These are phyloP conservation scores for Arrhopalites spinosus DNA, from an alignment of 2,888 invertebrate genomes.

Conservation along the genomic window DNA sequence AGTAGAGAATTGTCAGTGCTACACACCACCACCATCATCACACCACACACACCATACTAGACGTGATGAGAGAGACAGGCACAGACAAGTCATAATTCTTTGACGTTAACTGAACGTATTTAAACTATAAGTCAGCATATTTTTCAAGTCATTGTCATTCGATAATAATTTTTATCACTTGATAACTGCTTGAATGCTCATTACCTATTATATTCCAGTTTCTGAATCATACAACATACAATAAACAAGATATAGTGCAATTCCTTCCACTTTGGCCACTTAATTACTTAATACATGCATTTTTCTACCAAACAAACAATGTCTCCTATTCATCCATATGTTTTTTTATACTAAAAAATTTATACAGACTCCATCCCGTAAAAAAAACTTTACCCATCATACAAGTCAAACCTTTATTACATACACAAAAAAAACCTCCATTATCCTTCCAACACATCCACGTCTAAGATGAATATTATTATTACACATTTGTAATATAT, in stretches of 20 bases:
- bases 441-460: too few species aligned
- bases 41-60: conserved; percentile 10
- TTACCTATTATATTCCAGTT: conserved; percentile 25
- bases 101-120: conserved; percentile 26
- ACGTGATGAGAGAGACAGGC: conserved; percentile 34
- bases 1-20: too few species aligned
- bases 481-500: too few species aligned
- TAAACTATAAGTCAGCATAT: conserved; percentile 24
- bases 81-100: conserved; percentile 32
- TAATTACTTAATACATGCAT: not conserved
- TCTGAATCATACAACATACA: conserved; percentile 29
- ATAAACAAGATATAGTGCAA: conserved; percentile 9
- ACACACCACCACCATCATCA: not conserved
- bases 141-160: conserved; percentile 30
- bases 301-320: not conserved
- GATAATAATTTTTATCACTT: conserved; percentile 36
- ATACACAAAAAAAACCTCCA: not conserved
- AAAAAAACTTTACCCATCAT: not conserved
- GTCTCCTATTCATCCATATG: not conserved
- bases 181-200: conserved; percentile 32
- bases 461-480: too few species aligned
- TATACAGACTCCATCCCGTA: not conserved
- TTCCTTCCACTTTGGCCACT: conserved; percentile 4
- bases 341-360: not conserved
- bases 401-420: not conserved